phyloP scores from a whole-genome alignment of 2,113 vertebrate genomes.

The Myrmecophaga tridactyla region DNA sequence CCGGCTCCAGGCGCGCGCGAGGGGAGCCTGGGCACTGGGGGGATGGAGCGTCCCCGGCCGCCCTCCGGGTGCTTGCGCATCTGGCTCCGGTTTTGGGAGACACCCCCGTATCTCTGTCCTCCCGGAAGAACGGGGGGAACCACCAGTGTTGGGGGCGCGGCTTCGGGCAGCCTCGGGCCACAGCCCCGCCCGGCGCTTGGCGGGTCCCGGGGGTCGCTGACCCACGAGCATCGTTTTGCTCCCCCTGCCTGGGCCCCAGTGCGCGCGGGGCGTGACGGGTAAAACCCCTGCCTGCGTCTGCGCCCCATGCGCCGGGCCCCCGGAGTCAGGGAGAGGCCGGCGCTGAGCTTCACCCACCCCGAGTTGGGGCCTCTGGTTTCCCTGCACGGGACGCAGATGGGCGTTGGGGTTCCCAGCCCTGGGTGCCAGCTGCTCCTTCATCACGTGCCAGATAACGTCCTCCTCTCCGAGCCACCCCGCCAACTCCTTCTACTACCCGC shows the following conservation, averaged over 20 bases:
- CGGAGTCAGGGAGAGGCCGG: too few relatives aligned
- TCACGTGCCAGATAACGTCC: slow-evolving; percentile 90
- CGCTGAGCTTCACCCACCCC: too few relatives aligned
- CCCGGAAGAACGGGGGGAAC: neutral
- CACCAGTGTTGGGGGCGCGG: too few relatives aligned
- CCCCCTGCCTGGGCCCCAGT: too few relatives aligned
- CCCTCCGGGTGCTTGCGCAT: neutral
- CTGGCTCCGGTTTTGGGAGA: neutral
- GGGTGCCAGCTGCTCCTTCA: neutral
- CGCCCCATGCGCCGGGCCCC: too few relatives aligned
- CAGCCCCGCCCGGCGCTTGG: too few relatives aligned
- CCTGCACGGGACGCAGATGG: neutral
- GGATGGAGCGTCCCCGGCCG: too few relatives aligned
- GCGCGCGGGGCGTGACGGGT: too few relatives aligned
- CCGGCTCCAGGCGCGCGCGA: too few relatives aligned
- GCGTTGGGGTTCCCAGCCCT: neutral
- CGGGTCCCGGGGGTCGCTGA: too few relatives aligned
- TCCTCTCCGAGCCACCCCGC: slow-evolving; percentile 95
- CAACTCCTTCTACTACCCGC: slow-evolving; percentile 97
- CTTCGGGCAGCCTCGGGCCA: neutral
- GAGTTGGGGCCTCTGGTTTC: neutral
- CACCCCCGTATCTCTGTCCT: neutral
- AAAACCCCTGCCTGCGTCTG: too few relatives aligned
- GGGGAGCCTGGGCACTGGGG: neutral
- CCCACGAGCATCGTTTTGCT: too few relatives aligned